phyloP scores from a whole-genome alignment of 1,140 invertebrate species.

The Drosophila mojavensis region DNA sequence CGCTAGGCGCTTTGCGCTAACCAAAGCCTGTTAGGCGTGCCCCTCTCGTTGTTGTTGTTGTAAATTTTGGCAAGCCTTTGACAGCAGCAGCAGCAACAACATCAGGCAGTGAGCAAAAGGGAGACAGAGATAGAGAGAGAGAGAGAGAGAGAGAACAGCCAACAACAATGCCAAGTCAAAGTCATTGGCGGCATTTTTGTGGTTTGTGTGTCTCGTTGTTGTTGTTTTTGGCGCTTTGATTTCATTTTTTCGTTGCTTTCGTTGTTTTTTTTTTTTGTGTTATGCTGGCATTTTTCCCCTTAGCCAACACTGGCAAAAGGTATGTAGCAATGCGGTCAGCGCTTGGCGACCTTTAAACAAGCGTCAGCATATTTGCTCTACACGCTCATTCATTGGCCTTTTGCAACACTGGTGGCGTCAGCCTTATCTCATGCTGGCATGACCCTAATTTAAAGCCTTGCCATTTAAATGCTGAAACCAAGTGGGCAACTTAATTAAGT shows the following conservation, averaged over 20 bases:
- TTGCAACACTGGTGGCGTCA: not conserved
- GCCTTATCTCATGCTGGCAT: not conserved
- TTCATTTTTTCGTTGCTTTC: constrained; percentile 25
- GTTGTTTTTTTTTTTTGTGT: constrained; percentile 6
- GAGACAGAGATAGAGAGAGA: not conserved
- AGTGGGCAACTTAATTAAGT: not conserved
- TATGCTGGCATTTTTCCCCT: not conserved
- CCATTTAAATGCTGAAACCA: not conserved
- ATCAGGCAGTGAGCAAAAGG: not conserved
- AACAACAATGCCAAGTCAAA: constrained; percentile 41
- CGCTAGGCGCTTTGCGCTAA: constrained; percentile 3
- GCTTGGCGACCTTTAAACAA: constrained; percentile 24
- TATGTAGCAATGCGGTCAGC: constrained; percentile 24
- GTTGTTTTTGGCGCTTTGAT: constrained; percentile 52
- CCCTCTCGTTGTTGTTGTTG: constrained; percentile 25
- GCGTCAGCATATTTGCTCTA: constrained; percentile 26
- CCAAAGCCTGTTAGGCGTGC: constrained; percentile 14
- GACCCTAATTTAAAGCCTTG: not conserved
- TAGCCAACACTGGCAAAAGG: constrained; percentile 21
- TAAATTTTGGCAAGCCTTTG: constrained; percentile 64
- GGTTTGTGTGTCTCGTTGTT: constrained; percentile 50
- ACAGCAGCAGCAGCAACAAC: constrained; percentile 46
- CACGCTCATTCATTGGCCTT: not conserved
- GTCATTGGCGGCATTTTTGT: constrained; percentile 70
- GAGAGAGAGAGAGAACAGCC: not conserved